phyloP scores from a whole-genome alignment of 2,888 invertebrate species.

The Amblyjoppa proteus region DNA sequence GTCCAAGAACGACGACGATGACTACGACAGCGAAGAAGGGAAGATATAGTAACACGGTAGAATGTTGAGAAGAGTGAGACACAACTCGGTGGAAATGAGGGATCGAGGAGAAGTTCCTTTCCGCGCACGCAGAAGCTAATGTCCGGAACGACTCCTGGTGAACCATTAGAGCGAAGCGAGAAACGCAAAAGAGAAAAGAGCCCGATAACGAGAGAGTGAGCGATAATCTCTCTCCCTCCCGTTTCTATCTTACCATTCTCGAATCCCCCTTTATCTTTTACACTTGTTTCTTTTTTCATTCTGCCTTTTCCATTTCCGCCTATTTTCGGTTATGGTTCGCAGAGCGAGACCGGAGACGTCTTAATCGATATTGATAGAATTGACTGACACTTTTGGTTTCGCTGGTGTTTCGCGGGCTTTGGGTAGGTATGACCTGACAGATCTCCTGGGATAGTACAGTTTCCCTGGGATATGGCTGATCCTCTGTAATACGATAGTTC shows the following conservation, averaged over 20 bases:
- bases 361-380: constrained; percentile 8
- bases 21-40: constrained; percentile 10
- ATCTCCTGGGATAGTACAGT: neutral
- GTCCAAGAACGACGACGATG: constrained; percentile 6
- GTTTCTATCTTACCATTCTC: constrained; percentile 61
- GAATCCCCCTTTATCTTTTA: constrained; percentile 55
- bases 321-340: neutral
- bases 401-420: neutral
- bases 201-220: constrained; percentile 61
- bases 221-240: constrained; percentile 51
- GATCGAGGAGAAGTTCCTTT: constrained; percentile 69
- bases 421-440: neutral
- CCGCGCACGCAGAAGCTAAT: constrained; percentile 82
- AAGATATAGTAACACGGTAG: constrained; percentile 28
- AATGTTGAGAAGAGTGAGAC: constrained; percentile 51
- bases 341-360: constrained; percentile 3
- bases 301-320: constrained; percentile 19
- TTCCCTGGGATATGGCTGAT: neutral
- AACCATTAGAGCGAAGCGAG: constrained; percentile 80
- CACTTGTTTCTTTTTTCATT: constrained; percentile 47
- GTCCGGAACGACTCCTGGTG: constrained; percentile 82
- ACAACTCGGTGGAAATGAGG: constrained; percentile 48
- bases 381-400: neutral
- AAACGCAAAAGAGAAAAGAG: constrained; percentile 62
- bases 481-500: neutral